Percentiles rank a stretch among this genome's conserved stretches.
Conservation (phyloP, 2,888 invertebrate species). For the Hermaeophaga mercurialis region DNA sequence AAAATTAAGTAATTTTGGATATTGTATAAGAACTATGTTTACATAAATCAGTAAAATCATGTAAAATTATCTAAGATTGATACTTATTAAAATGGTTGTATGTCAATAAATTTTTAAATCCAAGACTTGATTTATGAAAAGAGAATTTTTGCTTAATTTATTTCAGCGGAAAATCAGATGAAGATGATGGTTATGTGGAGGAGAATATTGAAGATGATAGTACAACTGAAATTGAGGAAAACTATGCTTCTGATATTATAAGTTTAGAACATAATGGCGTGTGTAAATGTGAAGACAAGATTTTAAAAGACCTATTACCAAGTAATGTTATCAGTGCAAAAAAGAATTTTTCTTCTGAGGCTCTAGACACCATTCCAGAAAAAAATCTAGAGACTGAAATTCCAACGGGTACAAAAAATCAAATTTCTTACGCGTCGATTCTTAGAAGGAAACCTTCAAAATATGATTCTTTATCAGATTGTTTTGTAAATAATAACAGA, state of each 20-base stretch:
- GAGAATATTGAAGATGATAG: conserved; percentile 23
- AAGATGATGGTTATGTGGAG: conserved; percentile 30
- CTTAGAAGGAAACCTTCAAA: conserved; percentile 40
- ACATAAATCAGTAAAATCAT: not conserved
- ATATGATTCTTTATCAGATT: conserved; percentile 29
- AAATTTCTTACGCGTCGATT: conserved; percentile 39
- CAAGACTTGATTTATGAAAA: too few species aligned
- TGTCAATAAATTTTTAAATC: too few species aligned
- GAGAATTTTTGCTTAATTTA: not conserved
- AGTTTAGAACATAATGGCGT: conserved; percentile 2
- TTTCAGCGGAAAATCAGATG: conserved; percentile 29
- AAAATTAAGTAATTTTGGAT: not conserved
- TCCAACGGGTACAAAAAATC: conserved; percentile 30
- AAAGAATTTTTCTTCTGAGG: conserved; percentile 13
- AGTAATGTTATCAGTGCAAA: conserved; percentile 3
- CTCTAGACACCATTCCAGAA: conserved; percentile 31
- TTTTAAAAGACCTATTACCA: conserved; percentile 6
- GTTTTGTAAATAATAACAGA: conserved; percentile 17
- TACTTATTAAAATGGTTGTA: too few species aligned
- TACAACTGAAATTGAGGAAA: conserved; percentile 14
- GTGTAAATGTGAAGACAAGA: conserved; percentile 3
- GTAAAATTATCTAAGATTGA: conserved; percentile 3
- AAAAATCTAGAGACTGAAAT: conserved; percentile 29
- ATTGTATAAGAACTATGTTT: conserved; percentile 3
- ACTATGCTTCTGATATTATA: conserved; percentile 14